Evolutionary conservation across 2,113 vertebrate species (phyloP).

Genomic region (Clarias batrachus): DNA sequence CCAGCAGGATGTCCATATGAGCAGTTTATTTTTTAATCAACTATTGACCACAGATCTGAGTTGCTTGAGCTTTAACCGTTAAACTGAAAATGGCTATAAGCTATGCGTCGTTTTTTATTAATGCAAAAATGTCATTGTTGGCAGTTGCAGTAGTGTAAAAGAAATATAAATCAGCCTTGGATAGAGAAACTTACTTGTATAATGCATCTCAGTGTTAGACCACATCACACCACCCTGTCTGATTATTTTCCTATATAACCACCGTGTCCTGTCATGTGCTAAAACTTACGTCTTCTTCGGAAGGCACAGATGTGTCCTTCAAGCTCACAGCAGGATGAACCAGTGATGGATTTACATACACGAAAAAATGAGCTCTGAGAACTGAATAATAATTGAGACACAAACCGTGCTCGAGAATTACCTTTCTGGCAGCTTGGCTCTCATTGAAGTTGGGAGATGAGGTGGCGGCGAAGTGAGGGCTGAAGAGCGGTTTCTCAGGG

Average conservation of each 20-base stretch:
- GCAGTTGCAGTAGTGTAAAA: not conserved
- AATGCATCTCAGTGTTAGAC: not conserved
- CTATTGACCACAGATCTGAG: too few species aligned
- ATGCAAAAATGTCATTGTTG: not conserved
- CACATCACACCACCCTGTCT: not conserved
- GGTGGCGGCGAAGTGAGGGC: conserved; percentile 71
- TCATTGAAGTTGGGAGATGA: conserved; percentile 75
- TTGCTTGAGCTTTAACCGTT: too few species aligned
- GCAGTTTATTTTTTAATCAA: too few species aligned
- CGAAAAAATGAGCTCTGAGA: not conserved
- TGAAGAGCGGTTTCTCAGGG: conserved; percentile 82
- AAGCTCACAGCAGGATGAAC: conserved; percentile 27
- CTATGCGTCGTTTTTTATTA: not conserved
- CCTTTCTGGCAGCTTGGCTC: conserved; percentile 79
- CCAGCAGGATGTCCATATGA: too few species aligned
- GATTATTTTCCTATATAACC: not conserved
- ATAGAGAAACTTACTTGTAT: not conserved
- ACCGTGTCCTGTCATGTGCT: not conserved
- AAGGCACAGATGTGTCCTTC: not conserved
- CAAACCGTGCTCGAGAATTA: conserved; percentile 57
- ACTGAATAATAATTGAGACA: not conserved
- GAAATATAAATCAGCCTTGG: not conserved
- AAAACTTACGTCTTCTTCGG: not conserved
- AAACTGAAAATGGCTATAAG: not conserved
- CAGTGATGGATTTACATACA: not conserved